phyloP scores from a whole-genome alignment of 1,140 invertebrate species.

The Cyrtorhinus lividipennis region DNA sequence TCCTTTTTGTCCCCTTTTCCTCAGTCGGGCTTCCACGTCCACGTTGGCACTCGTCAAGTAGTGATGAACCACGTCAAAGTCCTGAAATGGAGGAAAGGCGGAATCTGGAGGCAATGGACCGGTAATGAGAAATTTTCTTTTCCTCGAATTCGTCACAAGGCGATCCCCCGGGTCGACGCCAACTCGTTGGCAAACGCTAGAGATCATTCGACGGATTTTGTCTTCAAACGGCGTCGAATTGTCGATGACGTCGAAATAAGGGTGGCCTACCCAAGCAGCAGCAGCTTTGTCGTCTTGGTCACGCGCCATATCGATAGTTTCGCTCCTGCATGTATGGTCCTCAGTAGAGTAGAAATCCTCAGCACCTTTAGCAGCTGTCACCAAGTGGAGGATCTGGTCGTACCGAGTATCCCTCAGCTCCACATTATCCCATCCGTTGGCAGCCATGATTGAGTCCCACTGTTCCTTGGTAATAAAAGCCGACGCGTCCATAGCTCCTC shows the following conservation, averaged over 20 bases:
- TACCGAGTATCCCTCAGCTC: slow-evolving; percentile 92
- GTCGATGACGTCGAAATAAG: slow-evolving; percentile 98
- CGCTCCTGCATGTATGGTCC: slow-evolving; percentile 78
- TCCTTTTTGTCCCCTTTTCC: slow-evolving; percentile 90
- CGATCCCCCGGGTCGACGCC: slow-evolving; percentile 89
- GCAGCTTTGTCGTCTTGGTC: slow-evolving; percentile 81
- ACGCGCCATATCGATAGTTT: slow-evolving; percentile 71
- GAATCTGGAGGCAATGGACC: slow-evolving; percentile 49
- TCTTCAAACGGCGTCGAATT: slow-evolving; percentile 94
- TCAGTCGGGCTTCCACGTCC: slow-evolving; percentile 77
- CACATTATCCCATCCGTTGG: slow-evolving; percentile 83
- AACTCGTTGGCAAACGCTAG: slow-evolving; percentile 80
- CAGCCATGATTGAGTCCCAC: slow-evolving; percentile 80
- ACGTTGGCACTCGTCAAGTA: slow-evolving; percentile 82
- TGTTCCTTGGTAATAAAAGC: slow-evolving; percentile 61
- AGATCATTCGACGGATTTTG: slow-evolving; percentile 89
- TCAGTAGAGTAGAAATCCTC: slow-evolving; percentile 92
- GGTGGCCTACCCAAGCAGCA: slow-evolving; percentile 94
- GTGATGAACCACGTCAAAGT: slow-evolving; percentile 96
- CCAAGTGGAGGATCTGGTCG: slow-evolving; percentile 90
- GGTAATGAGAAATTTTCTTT: slow-evolving; percentile 84
- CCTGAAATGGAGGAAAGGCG: slow-evolving; percentile 83
- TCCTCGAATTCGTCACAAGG: slow-evolving; percentile 73
- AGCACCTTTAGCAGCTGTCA: slow-evolving; percentile 91
- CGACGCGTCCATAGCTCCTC: slow-evolving; percentile 94